Conservation (phyloP, 2,888 invertebrate species). For the Conomelus anceps region DNA sequence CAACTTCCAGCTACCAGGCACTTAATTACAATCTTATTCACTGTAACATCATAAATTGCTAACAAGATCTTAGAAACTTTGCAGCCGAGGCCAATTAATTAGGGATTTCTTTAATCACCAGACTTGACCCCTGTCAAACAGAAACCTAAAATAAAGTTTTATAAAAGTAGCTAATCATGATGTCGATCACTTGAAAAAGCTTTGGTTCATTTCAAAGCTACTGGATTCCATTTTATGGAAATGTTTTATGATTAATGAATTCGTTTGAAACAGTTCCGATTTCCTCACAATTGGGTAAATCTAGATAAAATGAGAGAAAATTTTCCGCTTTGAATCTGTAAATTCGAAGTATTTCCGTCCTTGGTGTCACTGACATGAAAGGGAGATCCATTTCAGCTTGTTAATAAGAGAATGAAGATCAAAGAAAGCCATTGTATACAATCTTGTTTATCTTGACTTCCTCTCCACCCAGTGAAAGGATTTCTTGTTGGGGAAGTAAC, state of each 20-base stretch:
- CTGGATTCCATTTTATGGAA: not conserved
- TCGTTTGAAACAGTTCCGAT: not conserved
- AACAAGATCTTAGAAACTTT: not conserved
- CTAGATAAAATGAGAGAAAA: not conserved
- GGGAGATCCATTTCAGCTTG: not conserved
- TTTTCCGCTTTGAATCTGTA: not conserved
- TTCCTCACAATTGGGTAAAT: not conserved
- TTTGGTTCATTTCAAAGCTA: not conserved
- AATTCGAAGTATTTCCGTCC: not conserved
- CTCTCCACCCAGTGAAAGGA: not conserved
- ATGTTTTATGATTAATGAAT: no score
- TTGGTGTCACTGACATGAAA: not conserved
- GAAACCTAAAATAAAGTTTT: no score
- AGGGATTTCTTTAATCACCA: not conserved
- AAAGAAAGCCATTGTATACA: not conserved
- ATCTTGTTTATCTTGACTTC: not conserved
- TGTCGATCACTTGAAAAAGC: not conserved
- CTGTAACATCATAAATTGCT: not conserved
- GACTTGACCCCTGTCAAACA: not conserved
- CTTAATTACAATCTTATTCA: not conserved
- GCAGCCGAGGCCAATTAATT: not conserved
- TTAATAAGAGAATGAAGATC: not conserved
- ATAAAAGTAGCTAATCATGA: no score
- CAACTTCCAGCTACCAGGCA: not conserved
- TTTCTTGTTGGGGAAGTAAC: not conserved